These are phyloP conservation scores for Pachypanchax playfairii DNA, from an alignment of 2,113 vertebrate genomes.

Conservation along the genomic window DNA sequence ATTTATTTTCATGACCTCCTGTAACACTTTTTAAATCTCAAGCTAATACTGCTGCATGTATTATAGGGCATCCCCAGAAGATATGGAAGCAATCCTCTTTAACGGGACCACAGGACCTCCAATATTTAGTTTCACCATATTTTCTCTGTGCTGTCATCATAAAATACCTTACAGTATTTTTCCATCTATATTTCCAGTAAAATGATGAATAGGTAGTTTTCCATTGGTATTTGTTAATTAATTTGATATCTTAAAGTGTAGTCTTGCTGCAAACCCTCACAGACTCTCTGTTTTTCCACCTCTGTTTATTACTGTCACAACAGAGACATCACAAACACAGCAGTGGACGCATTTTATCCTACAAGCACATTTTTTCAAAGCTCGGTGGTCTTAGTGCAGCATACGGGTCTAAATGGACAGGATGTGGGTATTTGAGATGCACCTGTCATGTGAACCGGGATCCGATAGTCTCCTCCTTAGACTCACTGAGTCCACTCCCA, in stretches of 20 bases:
- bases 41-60: no score
- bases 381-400: background rate
- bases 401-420: conserved; percentile 1
- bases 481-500: conserved; percentile 16
- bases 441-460: background rate
- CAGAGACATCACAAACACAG: background rate
- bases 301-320: background rate
- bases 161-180: conserved; percentile 2
- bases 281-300: background rate
- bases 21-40: no score
- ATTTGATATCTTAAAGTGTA: no score
- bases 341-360: background rate
- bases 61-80: background rate
- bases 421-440: background rate
- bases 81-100: background rate
- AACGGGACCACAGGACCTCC: background rate
- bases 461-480: conserved; percentile 4
- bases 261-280: conserved; percentile 4
- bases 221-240: background rate
- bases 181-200: background rate
- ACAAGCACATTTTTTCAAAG: background rate
- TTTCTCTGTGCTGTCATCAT: background rate
- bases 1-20: no score
- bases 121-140: background rate
- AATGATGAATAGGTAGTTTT: background rate